Conservation (phyloP, 2,113 vertebrate species). For the Oryzias javanicus region DNA sequence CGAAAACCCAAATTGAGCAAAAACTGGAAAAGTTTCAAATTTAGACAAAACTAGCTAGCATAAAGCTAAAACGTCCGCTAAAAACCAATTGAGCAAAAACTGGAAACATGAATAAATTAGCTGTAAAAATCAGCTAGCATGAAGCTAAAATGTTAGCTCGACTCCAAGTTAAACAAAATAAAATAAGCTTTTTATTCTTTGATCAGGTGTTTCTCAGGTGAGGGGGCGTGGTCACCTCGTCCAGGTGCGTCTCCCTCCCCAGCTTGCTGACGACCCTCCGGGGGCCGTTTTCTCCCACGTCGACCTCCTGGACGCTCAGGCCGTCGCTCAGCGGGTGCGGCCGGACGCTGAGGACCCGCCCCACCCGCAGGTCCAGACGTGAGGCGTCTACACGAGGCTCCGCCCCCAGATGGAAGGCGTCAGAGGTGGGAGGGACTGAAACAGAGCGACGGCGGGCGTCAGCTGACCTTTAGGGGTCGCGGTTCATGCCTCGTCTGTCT, state of each 20-base stretch:
- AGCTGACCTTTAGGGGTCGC: not conserved
- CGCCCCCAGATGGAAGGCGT: slow-evolving; percentile 30
- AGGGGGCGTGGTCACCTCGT: slow-evolving; percentile 73
- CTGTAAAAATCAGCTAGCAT: too few relatives aligned
- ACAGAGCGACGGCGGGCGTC: not conserved
- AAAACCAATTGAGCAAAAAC: too few relatives aligned
- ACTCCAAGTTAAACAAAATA: too few relatives aligned
- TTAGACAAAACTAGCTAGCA: too few relatives aligned
- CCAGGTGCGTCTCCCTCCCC: slow-evolving; percentile 78
- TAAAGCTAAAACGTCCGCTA: too few relatives aligned
- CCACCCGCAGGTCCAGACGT: slow-evolving; percentile 88
- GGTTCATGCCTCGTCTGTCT: not conserved
- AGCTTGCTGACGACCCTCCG: slow-evolving; percentile 88
- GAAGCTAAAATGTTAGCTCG: too few relatives aligned
- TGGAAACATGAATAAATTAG: too few relatives aligned
- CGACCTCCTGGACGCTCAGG: slow-evolving; percentile 86
- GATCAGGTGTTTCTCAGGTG: not conserved
- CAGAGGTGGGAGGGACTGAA: slow-evolving; percentile 19
- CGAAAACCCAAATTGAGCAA: too few relatives aligned
- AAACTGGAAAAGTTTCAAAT: too few relatives aligned
- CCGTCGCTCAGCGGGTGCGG: slow-evolving; percentile 85
- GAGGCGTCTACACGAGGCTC: slow-evolving; percentile 83
- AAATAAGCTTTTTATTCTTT: too few relatives aligned
- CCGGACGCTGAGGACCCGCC: slow-evolving; percentile 78
- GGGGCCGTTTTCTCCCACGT: slow-evolving; percentile 83